Evolutionary conservation across 1,140 invertebrate species (phyloP), one percentile per base, ranked within the genome.

Genomic region (Anagrus nilaparvatae): DNA sequence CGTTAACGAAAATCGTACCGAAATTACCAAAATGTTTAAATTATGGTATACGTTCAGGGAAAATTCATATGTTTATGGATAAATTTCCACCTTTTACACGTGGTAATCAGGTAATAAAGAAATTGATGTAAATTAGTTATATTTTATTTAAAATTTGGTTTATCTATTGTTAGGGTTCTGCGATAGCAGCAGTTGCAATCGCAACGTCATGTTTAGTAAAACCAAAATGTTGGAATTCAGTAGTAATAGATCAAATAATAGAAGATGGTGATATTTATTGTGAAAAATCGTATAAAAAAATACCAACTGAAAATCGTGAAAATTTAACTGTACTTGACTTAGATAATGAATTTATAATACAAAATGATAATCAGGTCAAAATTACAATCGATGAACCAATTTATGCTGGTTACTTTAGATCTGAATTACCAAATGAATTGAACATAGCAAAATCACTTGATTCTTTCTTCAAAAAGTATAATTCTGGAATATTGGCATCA

Each of bases 201-300:
- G 63, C 57, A n/a, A 61, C 65, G 4, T 53, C 57, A 4, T 39
- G 43, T 3, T 5, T 67, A 5, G 38, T 57, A 29, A 54, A 61
- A 10, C 48, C 66, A 2, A 42, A 49, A 3, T 55, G 43, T 9
- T 69, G 66, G 66, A 59, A 55, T 29, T 55, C 61, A 39, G 21
- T 40, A 18, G 36, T 58, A 5, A 63, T 69, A 8, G 61, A 69
- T 51, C 61, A 61, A 40, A 53, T 67, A 1, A 24, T 67, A 9
- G 56, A 58, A 16, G 66, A 69, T 29, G 66, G 65, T 5, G 58
- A 69, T 17, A 54, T 35, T 2, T 67, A 61, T 33, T 67, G 57
- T 16, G 54, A 44, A 3, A 49, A 63, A 4, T 69, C 66, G 0
- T 66, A 60, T 35, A 31, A 55, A 21, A 31, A 47, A 5, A 53